Evolutionary conservation across 2,888 invertebrate species (phyloP), one percentile per base, ranked within the genome.

Genomic region (Agrochola circellaris): DNA sequence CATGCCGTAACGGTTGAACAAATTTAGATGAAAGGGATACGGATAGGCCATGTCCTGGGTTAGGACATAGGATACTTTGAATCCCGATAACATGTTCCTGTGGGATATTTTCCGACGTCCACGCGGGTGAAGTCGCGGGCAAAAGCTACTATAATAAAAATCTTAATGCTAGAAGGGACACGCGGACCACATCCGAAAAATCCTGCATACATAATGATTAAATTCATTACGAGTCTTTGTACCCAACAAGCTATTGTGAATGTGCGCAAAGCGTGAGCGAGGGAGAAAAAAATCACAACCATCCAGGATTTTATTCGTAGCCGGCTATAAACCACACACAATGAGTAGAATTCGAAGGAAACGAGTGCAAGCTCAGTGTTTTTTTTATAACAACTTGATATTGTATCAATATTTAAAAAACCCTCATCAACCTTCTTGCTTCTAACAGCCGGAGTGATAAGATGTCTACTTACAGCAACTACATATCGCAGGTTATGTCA

Each of bases 141-240:
- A n/a, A n/a, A n/a, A n/a, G n/a, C n/a, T n/a, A n/a, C 68, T 42
- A 83, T 84, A 84, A 83, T 84, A 87, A 84, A 83, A 84, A 79
- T 83, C 84, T 87, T 83, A 84, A 88, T 82, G 84, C 86, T 88
- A 88, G 80, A 86, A 87, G 86, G 86, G 77, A 84, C 81, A 83
- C 76, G 79, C 84, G 79, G 75, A 80, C 82, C 80, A 88, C 89
- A 90, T 92, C 92, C 91, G 88, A 88, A 88, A 82, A 89, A 75
- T 85, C 86, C 87, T 86, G 90, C 91, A 90, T 91, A 89, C 90
- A 88, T 92, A 89, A 89, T 92, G 88, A 89, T 91, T 89, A 87
- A 90, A 91, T 91, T 92, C 89, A 91, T 90, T 90, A 89, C 87
- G 83, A 87, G 86, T 89, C 87, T 90, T 90, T 90, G 90, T 90